These are phyloP conservation scores for Paratilapia polleni DNA, from an alignment of 2,113 vertebrate genomes.

Conservation along the genomic window DNA sequence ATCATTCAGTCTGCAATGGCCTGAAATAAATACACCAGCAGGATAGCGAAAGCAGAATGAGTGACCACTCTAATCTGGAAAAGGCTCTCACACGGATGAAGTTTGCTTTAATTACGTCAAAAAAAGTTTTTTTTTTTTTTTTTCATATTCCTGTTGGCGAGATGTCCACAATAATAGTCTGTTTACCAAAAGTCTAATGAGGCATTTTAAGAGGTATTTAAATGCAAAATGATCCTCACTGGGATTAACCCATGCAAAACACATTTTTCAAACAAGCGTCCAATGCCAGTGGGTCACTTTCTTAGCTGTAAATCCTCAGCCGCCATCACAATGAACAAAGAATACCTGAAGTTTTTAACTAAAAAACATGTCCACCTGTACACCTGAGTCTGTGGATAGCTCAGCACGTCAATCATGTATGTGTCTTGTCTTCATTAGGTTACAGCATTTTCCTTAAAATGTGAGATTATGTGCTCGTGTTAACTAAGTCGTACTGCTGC, in stretches of 20 bases:
- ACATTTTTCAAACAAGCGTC: background rate
- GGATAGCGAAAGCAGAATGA: no score
- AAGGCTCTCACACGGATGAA: no score
- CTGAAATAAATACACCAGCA: no score
- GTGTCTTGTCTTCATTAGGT: background rate
- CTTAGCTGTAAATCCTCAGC: fast-evolving
- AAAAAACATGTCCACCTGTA: background rate
- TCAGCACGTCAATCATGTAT: background rate
- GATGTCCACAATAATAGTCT: background rate
- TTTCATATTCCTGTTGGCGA: background rate
- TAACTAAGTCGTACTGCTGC: background rate
- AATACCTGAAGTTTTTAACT: background rate
- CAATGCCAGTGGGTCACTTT: background rate
- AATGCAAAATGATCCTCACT: background rate
- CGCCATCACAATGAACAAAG: background rate
- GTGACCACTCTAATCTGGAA: no score
- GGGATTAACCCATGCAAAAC: background rate
- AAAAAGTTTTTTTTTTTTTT: no score
- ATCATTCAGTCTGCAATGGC: no score
- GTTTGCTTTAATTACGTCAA: no score
- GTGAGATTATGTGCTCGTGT: background rate
- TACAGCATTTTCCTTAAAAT: background rate
- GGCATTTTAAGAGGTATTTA: background rate
- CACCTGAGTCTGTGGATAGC: background rate
- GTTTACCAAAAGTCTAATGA: background rate